Conservation (phyloP, 2,113 vertebrate genomes). For the Festucalex cinctus region DNA sequence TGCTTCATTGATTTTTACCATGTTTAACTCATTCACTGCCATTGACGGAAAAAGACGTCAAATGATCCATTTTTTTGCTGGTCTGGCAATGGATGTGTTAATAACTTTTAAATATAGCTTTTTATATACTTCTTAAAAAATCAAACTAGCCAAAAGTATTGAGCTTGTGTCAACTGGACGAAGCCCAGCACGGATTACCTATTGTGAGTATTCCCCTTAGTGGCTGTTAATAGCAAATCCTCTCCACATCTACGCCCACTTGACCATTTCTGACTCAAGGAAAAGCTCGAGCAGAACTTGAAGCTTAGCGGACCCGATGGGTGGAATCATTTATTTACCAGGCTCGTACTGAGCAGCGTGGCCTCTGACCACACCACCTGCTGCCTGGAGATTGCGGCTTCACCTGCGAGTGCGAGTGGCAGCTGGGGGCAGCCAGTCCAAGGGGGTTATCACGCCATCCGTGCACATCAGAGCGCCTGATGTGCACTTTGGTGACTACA, state of each 20-base stretch:
- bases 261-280: background rate
- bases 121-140: background rate
- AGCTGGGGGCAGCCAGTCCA: conserved; percentile 17
- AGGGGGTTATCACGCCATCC: conserved; percentile 26
- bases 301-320: conserved; percentile 37
- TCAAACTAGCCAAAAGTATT: background rate
- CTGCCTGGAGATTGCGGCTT: conserved; percentile 34
- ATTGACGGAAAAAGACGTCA: too few relatives aligned
- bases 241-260: background rate
- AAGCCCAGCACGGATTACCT: background rate
- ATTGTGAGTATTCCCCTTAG: background rate
- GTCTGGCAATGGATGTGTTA: too few relatives aligned
- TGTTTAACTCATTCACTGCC: too few relatives aligned
- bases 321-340: conserved; percentile 55
- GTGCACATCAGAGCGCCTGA: background rate
- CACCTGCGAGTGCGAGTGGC: conserved; percentile 17
- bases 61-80: too few relatives aligned
- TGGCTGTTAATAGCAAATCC: background rate
- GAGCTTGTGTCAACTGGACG: background rate
- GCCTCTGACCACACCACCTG: conserved; percentile 39
- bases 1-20: too few relatives aligned
- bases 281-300: conserved; percentile 6
- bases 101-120: too few relatives aligned
- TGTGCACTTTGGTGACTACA: conserved; percentile 25
- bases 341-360: conserved; percentile 27